phyloP scores from a whole-genome alignment of 2,888 invertebrate genomes.

The Orgyia antiqua region DNA sequence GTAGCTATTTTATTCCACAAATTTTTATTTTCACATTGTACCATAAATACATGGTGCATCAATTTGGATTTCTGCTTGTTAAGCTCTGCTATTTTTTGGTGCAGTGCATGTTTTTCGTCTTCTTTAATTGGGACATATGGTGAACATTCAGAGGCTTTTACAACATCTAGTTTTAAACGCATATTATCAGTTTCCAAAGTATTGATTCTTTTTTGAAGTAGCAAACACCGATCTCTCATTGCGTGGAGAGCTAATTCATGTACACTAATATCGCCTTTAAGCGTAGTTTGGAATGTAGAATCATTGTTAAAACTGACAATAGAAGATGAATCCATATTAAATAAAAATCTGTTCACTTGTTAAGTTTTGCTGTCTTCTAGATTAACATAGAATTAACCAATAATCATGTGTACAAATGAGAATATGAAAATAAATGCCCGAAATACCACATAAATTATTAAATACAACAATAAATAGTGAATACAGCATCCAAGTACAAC shows the following conservation, averaged over 20 bases:
- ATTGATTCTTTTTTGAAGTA: constrained; percentile 84
- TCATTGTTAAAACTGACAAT: constrained; percentile 72
- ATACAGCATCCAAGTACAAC: no score
- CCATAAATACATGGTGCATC: constrained; percentile 87
- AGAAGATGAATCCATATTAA: constrained; percentile 62
- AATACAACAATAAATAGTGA: no score
- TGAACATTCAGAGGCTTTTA: constrained; percentile 42
- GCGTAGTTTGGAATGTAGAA: constrained; percentile 60
- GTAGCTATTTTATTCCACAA: constrained; percentile 86
- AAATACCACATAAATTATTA: no score
- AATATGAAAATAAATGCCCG: no score
- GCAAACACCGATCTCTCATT: constrained; percentile 88
- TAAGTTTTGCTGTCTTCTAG: no score
- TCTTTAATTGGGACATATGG: constrained; percentile 51
- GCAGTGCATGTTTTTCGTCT: constrained; percentile 70
- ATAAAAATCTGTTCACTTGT: no score
- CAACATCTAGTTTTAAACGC: constrained; percentile 68
- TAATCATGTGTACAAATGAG: no score
- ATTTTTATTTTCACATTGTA: constrained; percentile 88
- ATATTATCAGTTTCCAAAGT: constrained; percentile 87
- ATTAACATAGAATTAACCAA: no score
- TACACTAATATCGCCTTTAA: constrained; percentile 77
- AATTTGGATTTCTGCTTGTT: constrained; percentile 87
- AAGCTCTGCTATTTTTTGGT: constrained; percentile 82
- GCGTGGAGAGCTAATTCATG: constrained; percentile 88